Base-by-base conservation (phyloP, 2,797 vertebrate genomes). In the Onychomys leucogaster region DNA sequence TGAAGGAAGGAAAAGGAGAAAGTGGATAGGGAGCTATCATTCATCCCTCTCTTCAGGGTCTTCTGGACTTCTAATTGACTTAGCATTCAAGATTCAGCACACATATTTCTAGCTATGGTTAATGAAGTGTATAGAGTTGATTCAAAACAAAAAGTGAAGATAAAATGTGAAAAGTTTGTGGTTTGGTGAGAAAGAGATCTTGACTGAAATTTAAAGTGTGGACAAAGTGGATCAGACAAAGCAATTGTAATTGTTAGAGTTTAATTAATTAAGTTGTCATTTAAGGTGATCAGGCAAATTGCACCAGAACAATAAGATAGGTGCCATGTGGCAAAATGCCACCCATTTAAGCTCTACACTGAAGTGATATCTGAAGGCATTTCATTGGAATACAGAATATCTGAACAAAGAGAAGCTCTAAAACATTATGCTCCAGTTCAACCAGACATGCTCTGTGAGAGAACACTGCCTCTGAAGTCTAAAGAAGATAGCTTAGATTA, bases 371-470 rank as follows among this genome's bases (percentile, higher is more conserved):
- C 52, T 25, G 41, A 75, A 41, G 52, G 41, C 25, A 21, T 75
- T 75, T 75, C n/a, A 13, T 43, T 88, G 29, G 10, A 32, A 41
- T 59, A 73, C 3, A 21, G 10, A 75, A 32, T 6, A 7, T 8
- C 10, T 34, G n/a, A 57, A 43, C 27, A 71, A 73, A 19, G 25
- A 75, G 3, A 57, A 29, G 9, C 19, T 43, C 9, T 41, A 59
- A 73, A 13, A 55, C 12, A 52, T 21, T 16, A 1, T 37, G 0
- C 12, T 57, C 52, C 19, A 29, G 16, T 88, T 59, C n/a, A 34
- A 43, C 3, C 37, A 43, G 49, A 37, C 4, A 9, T 12, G 2
- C 2, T 19, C 0, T 75, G 0, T 21, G 37, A 75, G n/a, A 23
- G 27, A 2, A 6, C 37, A 76, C 12, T 34, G 29, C 55, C 37